A percentile compares a stretch with the other conserved stretches of the same genome.
These are phyloP conservation scores for Acromyrmex echinatior DNA, from an alignment of 1,140 invertebrate genomes.

Conservation along the genomic window DNA sequence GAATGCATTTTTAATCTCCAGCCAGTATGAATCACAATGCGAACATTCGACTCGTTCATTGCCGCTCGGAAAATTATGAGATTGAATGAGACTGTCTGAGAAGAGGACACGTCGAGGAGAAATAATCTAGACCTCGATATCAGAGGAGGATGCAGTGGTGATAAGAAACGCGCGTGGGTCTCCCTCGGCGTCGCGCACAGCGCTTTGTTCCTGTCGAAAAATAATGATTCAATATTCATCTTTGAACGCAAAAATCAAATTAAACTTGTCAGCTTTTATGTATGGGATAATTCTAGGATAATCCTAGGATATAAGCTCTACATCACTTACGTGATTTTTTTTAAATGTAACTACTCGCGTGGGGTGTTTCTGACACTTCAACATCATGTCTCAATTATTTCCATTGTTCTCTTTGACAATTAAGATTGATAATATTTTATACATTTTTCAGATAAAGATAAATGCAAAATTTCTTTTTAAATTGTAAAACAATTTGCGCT, in stretches of 20 bases:
- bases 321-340: no score
- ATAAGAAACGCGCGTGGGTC: constrained; percentile 63
- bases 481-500: no score
- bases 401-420: no score
- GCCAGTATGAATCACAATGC: constrained; percentile 56
- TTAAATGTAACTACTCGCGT: no score
- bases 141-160: constrained; percentile 59
- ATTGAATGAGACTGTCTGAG: constrained; percentile 18
- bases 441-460: no score
- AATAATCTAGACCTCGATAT: constrained; percentile 64
- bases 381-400: no score
- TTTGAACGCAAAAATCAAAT: background rate
- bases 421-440: no score
- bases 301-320: background rate
- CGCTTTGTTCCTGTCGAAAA: constrained; percentile 30
- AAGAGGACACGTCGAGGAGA: background rate
- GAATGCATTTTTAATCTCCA: constrained; percentile 52
- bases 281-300: background rate
- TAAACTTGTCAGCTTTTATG: background rate
- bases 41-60: constrained; percentile 46
- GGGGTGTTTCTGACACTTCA: no score
- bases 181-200: constrained; percentile 17
- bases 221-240: constrained; percentile 7
- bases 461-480: no score
- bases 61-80: constrained; percentile 27